These are phyloP conservation scores for Meteorus colon DNA, from an alignment of 2,888 invertebrate species.

Conservation along the genomic window DNA sequence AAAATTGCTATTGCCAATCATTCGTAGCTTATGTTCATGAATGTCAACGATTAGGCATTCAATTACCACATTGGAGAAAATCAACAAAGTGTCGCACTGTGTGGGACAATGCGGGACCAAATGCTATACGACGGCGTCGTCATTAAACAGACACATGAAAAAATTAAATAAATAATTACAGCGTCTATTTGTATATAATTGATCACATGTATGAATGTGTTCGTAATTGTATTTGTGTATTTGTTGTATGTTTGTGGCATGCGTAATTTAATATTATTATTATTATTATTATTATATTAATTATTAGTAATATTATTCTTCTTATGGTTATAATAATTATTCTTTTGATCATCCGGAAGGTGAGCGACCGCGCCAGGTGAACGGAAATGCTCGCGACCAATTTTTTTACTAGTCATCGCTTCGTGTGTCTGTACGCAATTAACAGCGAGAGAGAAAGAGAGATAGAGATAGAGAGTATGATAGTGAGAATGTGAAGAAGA, in stretches of 20 bases:
- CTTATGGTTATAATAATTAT: neutral
- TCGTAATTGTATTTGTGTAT: neutral
- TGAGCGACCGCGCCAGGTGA: constrained; percentile 20
- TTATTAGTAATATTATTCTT: too few relatives aligned
- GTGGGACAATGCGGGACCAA: constrained; percentile 62
- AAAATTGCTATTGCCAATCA: constrained; percentile 91
- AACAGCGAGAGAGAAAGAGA: constrained; percentile 11
- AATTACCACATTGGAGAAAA: constrained; percentile 82
- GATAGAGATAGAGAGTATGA: neutral
- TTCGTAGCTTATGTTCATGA: constrained; percentile 92
- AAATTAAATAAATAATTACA: neutral
- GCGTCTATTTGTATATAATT: neutral
- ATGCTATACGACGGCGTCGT: constrained; percentile 51
- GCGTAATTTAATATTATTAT: constrained; percentile 19
- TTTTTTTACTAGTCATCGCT: constrained; percentile 63
- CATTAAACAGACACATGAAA: constrained; percentile 27
- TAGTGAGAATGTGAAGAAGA: neutral
- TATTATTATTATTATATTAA: too few relatives aligned
- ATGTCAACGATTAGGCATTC: constrained; percentile 85
- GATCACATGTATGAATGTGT: neutral
- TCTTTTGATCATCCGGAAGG: neutral
- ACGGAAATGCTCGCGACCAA: neutral
- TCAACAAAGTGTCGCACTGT: constrained; percentile 80
- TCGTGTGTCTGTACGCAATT: constrained; percentile 60
- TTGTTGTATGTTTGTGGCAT: neutral